These are phyloP conservation scores for Plagodis dolabraria DNA, from an alignment of 2,888 invertebrate genomes.

Conservation along the genomic window DNA sequence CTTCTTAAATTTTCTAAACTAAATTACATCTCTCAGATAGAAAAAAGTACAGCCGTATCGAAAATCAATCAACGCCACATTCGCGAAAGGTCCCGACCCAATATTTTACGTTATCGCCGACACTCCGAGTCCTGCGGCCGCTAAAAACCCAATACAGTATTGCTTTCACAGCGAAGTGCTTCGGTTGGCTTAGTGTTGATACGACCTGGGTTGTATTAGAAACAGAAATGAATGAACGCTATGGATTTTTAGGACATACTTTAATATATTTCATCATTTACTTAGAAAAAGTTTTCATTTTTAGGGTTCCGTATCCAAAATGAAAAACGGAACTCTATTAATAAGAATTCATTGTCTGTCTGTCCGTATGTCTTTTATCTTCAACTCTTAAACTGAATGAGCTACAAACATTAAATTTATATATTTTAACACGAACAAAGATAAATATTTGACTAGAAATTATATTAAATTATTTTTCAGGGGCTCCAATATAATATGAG, in stretches of 20 bases:
- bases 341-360: no score
- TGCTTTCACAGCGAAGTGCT: slow-evolving; percentile 81
- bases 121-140: slow-evolving; percentile 60
- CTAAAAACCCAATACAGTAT: slow-evolving; percentile 84
- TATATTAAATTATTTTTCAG: no score
- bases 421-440: no score
- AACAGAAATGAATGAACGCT: slow-evolving; percentile 1
- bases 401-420: no score
- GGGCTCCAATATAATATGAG: no score
- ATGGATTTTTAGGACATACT: background rate
- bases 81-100: slow-evolving; percentile 70
- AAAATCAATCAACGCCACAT: slow-evolving; percentile 69
- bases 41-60: slow-evolving; percentile 50
- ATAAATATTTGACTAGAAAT: no score
- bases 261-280: no score
- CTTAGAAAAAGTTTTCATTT: no score
- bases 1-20: slow-evolving; percentile 17
- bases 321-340: no score
- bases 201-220: slow-evolving; percentile 17
- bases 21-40: slow-evolving; percentile 32
- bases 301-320: no score
- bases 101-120: slow-evolving; percentile 70
- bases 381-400: no score
- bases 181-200: slow-evolving; percentile 51
- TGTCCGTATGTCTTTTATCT: no score